These are phyloP conservation scores for Antennarius striatus DNA, from an alignment of 2,113 vertebrate genomes.

Conservation along the genomic window DNA sequence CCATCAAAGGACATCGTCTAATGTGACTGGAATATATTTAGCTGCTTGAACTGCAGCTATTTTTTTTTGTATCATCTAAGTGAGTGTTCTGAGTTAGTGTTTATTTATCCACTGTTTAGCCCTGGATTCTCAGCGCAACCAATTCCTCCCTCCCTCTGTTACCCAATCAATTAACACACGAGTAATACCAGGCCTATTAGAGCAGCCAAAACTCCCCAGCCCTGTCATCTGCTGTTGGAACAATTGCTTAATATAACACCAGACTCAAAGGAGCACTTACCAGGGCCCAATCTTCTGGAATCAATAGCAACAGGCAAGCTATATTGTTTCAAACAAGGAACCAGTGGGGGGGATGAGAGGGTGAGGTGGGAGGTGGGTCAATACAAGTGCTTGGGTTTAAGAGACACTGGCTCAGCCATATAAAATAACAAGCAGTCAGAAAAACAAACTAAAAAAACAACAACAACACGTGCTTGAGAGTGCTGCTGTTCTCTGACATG, in stretches of 20 bases:
- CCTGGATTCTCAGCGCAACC: slow-evolving; percentile 34
- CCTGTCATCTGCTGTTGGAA: slow-evolving; percentile 88
- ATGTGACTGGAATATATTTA: slow-evolving; percentile 10
- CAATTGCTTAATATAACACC: slow-evolving; percentile 89
- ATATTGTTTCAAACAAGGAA: slow-evolving; percentile 79
- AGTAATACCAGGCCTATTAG: slow-evolving; percentile 86
- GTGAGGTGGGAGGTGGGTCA: slow-evolving; percentile 66
- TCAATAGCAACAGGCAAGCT: slow-evolving; percentile 85
- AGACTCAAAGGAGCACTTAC: slow-evolving; percentile 86
- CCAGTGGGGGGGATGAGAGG: slow-evolving; percentile 68
- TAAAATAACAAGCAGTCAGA: slow-evolving; percentile 32
- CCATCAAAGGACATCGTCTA: background rate
- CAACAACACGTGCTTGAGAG: slow-evolving; percentile 52
- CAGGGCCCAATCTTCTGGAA: slow-evolving; percentile 79
- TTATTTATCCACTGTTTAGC: slow-evolving; percentile 43
- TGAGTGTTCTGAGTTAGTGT: slow-evolving; percentile 15
- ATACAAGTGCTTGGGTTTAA: slow-evolving; percentile 70
- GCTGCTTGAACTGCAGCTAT: background rate
- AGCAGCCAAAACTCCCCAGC: slow-evolving; percentile 83
- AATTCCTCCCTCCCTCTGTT: slow-evolving; percentile 67
- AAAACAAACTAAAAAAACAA: slow-evolving; percentile 21
- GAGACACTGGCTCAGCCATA: slow-evolving; percentile 66
- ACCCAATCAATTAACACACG: slow-evolving; percentile 89
- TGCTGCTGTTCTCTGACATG: slow-evolving; percentile 57
- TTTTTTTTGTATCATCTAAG: slow-evolving; percentile 9